Conservation (phyloP, 92 coral and sea anemone genomes). For the Micromussa lordhowensis region DNA sequence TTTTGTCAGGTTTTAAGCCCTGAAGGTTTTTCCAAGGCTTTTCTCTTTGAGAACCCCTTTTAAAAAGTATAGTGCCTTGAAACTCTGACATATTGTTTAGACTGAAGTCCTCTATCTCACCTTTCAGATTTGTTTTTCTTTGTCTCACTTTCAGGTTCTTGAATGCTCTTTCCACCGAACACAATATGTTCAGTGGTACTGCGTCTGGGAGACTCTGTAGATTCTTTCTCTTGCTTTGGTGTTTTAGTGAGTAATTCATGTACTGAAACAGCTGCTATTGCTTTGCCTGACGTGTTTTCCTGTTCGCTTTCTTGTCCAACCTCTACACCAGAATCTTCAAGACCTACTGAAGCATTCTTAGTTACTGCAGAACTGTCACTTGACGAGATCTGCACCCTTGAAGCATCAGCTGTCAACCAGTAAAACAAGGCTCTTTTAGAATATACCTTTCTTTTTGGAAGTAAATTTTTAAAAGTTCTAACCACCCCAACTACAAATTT, state of each 20-base stretch:
- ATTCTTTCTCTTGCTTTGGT: not conserved
- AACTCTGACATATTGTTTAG: not conserved
- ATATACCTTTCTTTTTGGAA: no score
- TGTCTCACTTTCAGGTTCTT: conserved; percentile 56
- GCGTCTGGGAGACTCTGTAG: not conserved
- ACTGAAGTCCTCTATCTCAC: conserved; percentile 14
- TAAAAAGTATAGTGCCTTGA: not conserved
- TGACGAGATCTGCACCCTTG: not conserved
- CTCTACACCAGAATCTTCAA: conserved; percentile 90
- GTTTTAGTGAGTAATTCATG: not conserved
- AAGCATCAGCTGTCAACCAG: not conserved
- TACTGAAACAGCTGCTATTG: not conserved
- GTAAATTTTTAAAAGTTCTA: not conserved
- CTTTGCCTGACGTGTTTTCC: conserved; percentile 46
- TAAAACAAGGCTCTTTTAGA: not conserved
- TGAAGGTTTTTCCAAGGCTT: not conserved
- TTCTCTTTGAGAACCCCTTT: not conserved
- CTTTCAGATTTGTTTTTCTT: conserved; percentile 24
- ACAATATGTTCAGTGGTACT: conserved; percentile 20
- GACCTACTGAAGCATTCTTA: conserved; percentile 55
- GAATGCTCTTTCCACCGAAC: conserved; percentile 67
- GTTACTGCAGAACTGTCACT: conserved; percentile 22
- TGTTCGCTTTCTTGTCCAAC: conserved; percentile 91
- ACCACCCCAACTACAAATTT: not conserved
- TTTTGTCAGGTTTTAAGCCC: not conserved